phyloP scores from a whole-genome alignment of 2,797 vertebrate species.

The Macroramphosus scolopax region DNA sequence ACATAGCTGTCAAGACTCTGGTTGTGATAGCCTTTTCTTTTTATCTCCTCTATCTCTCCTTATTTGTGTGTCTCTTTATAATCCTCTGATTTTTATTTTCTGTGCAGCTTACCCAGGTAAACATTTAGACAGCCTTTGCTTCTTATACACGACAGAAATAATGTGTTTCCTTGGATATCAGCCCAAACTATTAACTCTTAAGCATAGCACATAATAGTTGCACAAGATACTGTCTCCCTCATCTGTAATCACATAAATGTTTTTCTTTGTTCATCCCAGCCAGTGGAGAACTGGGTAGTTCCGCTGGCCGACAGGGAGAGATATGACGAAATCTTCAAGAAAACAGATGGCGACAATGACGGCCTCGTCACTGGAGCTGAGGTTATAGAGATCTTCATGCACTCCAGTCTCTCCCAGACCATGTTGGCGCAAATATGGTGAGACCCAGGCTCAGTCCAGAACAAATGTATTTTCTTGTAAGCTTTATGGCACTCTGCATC shows the following conservation, averaged over 20 bases:
- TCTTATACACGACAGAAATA: too few relatives aligned
- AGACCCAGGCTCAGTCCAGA: constrained; percentile 41
- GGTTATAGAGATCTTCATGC: constrained; percentile 98
- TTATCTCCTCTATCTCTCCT: not conserved
- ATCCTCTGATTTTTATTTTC: not conserved
- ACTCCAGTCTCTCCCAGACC: constrained; percentile 90
- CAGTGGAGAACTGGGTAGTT: constrained; percentile 88
- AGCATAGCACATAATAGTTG: too few relatives aligned
- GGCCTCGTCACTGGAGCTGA: constrained; percentile 90
- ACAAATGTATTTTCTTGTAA: not conserved
- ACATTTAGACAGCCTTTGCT: too few relatives aligned
- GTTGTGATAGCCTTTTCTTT: not conserved
- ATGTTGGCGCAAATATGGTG: constrained; percentile 96
- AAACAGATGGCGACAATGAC: constrained; percentile 88
- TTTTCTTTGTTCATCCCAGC: constrained; percentile 32
- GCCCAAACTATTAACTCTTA: too few relatives aligned
- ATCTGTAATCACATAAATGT: constrained; percentile 1
- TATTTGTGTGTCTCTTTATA: not conserved
- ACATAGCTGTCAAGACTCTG: not conserved
- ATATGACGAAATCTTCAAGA: constrained; percentile 91
- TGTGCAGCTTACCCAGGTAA: too few relatives aligned
- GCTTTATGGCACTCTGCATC: not conserved
- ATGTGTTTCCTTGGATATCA: too few relatives aligned
- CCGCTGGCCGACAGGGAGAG: constrained; percentile 84
- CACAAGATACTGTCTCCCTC: not conserved